Percentiles rank a stretch among this genome's conserved stretches.
Evolutionary conservation across 64 coral and sea anemone species (phyloP).

Genomic region (Platygyra sinensis): DNA sequence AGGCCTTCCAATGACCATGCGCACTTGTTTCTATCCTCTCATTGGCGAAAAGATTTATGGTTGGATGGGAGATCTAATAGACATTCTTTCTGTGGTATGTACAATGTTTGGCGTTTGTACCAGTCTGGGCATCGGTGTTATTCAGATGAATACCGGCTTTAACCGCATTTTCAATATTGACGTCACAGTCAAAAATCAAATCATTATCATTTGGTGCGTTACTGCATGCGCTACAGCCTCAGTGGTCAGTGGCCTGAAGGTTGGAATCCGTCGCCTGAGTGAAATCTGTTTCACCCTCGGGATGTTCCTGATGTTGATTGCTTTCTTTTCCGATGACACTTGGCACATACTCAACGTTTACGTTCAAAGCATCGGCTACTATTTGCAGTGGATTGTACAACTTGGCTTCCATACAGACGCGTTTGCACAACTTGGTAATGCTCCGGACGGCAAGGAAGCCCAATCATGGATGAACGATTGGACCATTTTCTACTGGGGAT

Average conservation of each 20-base stretch:
- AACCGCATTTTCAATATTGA: conserved; percentile 42
- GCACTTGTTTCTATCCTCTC: conserved; percentile 75
- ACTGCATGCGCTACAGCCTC: conserved; percentile 46
- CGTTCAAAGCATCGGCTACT: conserved; percentile 56
- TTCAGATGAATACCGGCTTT: conserved; percentile 65
- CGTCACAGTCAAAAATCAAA: neutral
- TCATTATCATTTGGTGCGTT: conserved; percentile 69
- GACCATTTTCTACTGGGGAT: conserved; percentile 78
- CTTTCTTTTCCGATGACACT: conserved; percentile 46
- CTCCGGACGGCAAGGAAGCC: conserved; percentile 46
- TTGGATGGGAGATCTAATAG: conserved; percentile 65
- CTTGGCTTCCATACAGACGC: conserved; percentile 78
- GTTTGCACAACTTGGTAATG: conserved; percentile 65
- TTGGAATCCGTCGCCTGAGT: conserved; percentile 64
- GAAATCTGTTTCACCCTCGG: conserved; percentile 62
- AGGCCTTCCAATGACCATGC: conserved; percentile 71
- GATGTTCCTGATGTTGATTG: conserved; percentile 49
- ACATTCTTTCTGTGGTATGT: conserved; percentile 62
- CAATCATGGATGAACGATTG: conserved; percentile 59
- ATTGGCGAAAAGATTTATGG: conserved; percentile 67
- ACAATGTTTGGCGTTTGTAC: conserved; percentile 84
- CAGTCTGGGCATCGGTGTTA: conserved; percentile 66
- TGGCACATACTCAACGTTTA: conserved; percentile 60
- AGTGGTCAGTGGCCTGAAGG: conserved; percentile 53
- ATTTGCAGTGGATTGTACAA: conserved; percentile 58